Conservation (phyloP, 2,888 invertebrate species). For the Fissipunctia ypsillon region DNA sequence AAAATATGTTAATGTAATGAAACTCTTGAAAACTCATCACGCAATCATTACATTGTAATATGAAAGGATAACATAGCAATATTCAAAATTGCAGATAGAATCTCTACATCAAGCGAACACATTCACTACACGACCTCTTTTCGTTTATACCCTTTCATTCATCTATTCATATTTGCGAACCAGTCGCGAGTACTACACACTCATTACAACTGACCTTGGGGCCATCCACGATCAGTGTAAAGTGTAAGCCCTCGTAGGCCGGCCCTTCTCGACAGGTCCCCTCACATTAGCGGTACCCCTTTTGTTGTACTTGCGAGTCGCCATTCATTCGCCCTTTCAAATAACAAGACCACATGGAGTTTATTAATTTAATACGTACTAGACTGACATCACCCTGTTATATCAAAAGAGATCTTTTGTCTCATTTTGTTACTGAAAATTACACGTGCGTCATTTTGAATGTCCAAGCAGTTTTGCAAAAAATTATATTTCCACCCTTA, state of each 20-base stretch:
- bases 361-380: constrained; percentile 6
- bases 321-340: constrained; percentile 13
- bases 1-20: neutral
- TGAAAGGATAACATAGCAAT: neutral
- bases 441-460: constrained; percentile 14
- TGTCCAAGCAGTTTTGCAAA: neutral
- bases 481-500: neutral
- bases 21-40: neutral
- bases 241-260: neutral
- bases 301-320: constrained; percentile 24
- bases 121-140: constrained; percentile 15
- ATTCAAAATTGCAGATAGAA: neutral
- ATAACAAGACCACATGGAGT: constrained; percentile 4
- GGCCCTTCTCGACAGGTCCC: constrained; percentile 3
- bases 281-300: constrained; percentile 18
- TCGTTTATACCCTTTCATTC: constrained; percentile 3
- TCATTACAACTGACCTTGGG: constrained; percentile 41
- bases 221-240: constrained; percentile 38
- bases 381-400: constrained; percentile 8
- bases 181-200: constrained; percentile 11
- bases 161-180: constrained; percentile 26
- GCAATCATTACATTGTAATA: neutral
- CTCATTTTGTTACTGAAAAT: constrained; percentile 2
- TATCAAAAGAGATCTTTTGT: constrained; percentile 11
- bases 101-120: neutral